Conservation (phyloP, 2,888 invertebrate genomes). For the Eristalis arbustorum region DNA sequence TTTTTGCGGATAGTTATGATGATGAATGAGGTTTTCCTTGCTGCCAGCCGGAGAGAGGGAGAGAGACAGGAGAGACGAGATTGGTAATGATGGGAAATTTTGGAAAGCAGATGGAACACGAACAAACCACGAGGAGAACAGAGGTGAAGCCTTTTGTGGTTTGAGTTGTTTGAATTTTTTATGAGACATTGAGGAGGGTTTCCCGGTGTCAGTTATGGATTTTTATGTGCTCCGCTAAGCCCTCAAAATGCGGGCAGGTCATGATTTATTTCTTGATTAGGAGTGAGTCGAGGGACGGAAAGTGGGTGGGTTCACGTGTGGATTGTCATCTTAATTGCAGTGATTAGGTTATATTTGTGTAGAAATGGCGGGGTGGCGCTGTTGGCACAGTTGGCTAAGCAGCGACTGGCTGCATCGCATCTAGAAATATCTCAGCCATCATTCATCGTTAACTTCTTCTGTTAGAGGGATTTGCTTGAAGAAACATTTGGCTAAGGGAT, state of each 20-base stretch:
- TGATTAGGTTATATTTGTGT: no score
- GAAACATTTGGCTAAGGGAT: no score
- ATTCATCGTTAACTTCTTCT: no score
- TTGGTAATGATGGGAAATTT: not conserved
- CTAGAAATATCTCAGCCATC: no score
- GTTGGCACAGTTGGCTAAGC: no score
- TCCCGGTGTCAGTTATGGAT: not conserved
- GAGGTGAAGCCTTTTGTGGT: constrained; percentile 18
- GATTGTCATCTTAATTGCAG: constrained; percentile 28
- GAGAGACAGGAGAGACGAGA: not conserved
- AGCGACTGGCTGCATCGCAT: no score
- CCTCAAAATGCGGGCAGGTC: constrained; percentile 7
- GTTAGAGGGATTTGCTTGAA: no score
- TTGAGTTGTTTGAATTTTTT: constrained; percentile 50
- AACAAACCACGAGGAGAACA: not conserved
- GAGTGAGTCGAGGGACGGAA: not conserved
- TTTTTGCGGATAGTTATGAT: constrained; percentile 64
- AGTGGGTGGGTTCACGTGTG: constrained; percentile 14
- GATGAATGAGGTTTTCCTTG: constrained; percentile 58
- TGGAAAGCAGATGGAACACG: not conserved
- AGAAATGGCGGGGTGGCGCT: no score
- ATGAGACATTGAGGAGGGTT: constrained; percentile 68
- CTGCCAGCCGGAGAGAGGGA: no score
- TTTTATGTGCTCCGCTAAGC: not conserved
- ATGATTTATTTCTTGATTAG: constrained; percentile 39